Evolutionary conservation across 2,797 vertebrate genomes (phyloP).

Genomic region (Thripadectes ignobilis): DNA sequence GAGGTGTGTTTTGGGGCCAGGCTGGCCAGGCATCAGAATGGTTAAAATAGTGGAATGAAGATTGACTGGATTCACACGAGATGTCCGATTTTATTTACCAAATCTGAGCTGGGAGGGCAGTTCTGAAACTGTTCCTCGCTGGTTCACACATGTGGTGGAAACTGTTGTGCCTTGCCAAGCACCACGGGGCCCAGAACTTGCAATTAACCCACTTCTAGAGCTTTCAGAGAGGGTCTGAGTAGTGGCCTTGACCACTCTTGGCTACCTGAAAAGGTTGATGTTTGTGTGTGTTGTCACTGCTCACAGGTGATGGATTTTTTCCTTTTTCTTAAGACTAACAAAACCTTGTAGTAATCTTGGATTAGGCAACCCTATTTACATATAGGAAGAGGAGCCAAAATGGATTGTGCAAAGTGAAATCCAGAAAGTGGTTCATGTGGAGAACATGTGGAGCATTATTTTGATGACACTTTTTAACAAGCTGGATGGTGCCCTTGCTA

Average conservation of each 20-base stretch:
- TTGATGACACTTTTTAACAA: not conserved
- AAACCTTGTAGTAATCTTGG: not conserved
- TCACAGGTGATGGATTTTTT: not conserved
- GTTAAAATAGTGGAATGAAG: slow-evolving; percentile 41
- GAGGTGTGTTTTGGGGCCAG: slow-evolving; percentile 10
- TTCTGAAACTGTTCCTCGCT: not conserved
- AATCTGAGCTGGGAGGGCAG: not conserved
- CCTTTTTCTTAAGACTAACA: not conserved
- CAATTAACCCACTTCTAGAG: not conserved
- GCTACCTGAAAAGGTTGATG: not conserved
- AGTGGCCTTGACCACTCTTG: fast-evolving
- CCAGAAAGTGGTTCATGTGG: not conserved
- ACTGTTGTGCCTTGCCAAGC: not conserved
- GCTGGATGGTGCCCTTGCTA: not conserved
- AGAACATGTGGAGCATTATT: not conserved
- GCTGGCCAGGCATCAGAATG: slow-evolving; percentile 52
- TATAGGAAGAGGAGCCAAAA: not conserved
- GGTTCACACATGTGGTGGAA: not conserved
- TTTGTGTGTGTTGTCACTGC: not conserved
- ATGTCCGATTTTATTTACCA: slow-evolving; percentile 23
- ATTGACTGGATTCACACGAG: not conserved
- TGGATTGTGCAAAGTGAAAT: not conserved
- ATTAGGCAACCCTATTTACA: not conserved
- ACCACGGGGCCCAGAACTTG: fast-evolving
- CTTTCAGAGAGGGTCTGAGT: not conserved